Conservation (phyloP, 53 echinoderm and acorn worm genomes). For the Echinarachnius parma region DNA sequence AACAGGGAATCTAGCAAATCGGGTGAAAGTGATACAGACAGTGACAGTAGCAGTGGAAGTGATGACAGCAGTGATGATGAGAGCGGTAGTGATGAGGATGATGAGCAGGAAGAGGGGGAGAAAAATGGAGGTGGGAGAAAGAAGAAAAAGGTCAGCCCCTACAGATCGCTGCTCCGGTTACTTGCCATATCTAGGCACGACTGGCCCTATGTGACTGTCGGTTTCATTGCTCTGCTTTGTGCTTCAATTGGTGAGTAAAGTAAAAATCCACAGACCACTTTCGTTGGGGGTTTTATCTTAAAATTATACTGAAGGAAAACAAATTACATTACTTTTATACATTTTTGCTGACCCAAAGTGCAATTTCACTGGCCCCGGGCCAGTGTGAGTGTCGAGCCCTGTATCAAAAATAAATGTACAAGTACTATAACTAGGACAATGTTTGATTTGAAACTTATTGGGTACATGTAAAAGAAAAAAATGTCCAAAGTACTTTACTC, state of each 20-base stretch:
- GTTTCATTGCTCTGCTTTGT: conserved; percentile 55
- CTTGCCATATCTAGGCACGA: conserved; percentile 60
- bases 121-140: conserved; percentile 6
- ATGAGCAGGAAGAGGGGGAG: conserved; percentile 24
- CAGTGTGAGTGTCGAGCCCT: no score
- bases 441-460: no score
- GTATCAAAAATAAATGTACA: no score
- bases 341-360: no score
- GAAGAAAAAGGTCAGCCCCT: conserved; percentile 6
- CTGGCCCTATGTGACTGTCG: conserved; percentile 48
- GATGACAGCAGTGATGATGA: not conserved
- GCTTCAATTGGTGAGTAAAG: conserved; percentile 56
- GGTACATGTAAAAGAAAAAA: no score
- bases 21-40: not conserved
- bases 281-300: no score
- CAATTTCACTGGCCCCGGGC: no score
- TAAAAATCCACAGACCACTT: no score
- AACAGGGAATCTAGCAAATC: not conserved
- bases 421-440: no score
- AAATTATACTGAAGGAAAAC: no score
- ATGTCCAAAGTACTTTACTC: no score
- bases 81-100: not conserved
- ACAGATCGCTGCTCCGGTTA: conserved; percentile 35
- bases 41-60: conserved; percentile 20
- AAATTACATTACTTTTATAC: no score